Evolutionary conservation across 1,140 invertebrate species (phyloP), one percentile per base, ranked within the genome.

Genomic region (Euwallacea similis): DNA sequence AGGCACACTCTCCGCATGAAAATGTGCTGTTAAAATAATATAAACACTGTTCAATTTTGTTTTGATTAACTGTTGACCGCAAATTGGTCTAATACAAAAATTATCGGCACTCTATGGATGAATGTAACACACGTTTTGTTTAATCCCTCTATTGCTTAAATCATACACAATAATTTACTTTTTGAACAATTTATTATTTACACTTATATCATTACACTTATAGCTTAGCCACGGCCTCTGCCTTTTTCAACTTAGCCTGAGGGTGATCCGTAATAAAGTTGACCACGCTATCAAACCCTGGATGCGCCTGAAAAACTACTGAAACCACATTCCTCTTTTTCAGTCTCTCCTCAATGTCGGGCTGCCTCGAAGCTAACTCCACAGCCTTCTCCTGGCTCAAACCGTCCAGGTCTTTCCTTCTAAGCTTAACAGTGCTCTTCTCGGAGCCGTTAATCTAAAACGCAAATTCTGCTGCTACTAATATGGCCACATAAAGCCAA

Each of bases 371-470:
- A 15, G 85, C 85, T 13, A 88, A 75, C 47, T 85, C 78, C 7
- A 88, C 63, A 0, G 88, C 87, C 71, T 85, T 82, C 7, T 88
- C 84, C 21, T 82, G 75, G 7, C 79, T 82, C 61, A 90, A 79
- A 15, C 78, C 76, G 43, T 89, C 84, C 7, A 90, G 74, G 42
- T 84, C 81, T 44, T 75, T 67, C 21, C 85, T 80, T 0, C 84
- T 79, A 15, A 90, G 79, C 74, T 85, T 86, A 7, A 90, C 74
- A 10, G 78, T 79, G 33, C 82, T 78, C 54, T 84, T 79, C 74
- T 87, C 84, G 16, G 79, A 74, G 7, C 85, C 84, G 77, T 90
- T 89, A 1, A 90, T 74, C 85, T 88, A 69, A 60, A 82, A 80
- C n/a, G 10, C 7, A 21, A 15, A 8, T n/a, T 2, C 7, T 13